Evolutionary conservation across 2,888 invertebrate species (phyloP), one percentile per base, ranked within the genome.

Genomic region (Eupithecia insigniata): DNA sequence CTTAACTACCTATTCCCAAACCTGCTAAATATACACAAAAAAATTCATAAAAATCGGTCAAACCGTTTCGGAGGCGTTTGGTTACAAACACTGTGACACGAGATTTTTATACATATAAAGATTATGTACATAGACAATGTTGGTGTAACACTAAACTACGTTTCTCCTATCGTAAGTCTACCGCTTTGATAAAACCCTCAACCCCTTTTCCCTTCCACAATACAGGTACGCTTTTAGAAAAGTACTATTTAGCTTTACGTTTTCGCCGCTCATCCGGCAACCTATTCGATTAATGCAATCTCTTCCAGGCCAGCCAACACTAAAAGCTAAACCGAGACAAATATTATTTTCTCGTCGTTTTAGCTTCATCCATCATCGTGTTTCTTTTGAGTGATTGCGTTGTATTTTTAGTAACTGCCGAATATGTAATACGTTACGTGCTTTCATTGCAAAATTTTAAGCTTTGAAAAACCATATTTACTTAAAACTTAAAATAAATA

Each of bases 281-380:
- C 32, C 22, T 62, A 62, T 62, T 62, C 32, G 62, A 30, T 34
- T 62, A 62, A 60, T 28, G 28, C 28, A 60, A 67, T 67, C 36
- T 36, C 28, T 67, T 67, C 60, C 67, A 67, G 67, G 28, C 67
- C 60, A 67, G 26, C 12, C 60, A 28, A 36, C 67, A 67, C 67
- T 67, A 67, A 60, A 67, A 67, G 60, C 18, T 39, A 67, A n/a
- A 66, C 60, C 30, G 60, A n/a, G 30, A 60, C 60, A 30, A 60
- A 30, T 30, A 66, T 69, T 58, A 43, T 55, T 58, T 58, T 28
- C 65, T 43, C 66, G 46, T 72, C 60, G 28, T 62, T 66, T 66
- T 51, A 36, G 30, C 66, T 69, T n/a, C 66, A 73, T 73, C 69
- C 69, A 73, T 73, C 72, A 73, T 73, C 72, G 70, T 58, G 51